These are phyloP conservation scores for Corythaixoides concolor DNA, from an alignment of 2,113 vertebrate genomes.

Conservation along the genomic window DNA sequence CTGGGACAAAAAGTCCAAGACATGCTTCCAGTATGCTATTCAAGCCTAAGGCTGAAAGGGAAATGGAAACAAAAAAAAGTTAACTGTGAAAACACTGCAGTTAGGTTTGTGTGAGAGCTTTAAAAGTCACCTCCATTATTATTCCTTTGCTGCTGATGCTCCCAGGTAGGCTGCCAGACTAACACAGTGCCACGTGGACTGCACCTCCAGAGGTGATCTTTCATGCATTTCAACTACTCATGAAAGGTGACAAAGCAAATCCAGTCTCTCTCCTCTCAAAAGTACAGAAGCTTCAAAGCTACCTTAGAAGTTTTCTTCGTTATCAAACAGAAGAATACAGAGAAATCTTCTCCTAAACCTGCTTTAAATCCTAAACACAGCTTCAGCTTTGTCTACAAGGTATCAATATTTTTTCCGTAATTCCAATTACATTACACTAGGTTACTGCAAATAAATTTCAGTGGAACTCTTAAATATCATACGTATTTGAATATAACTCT, in stretches of 20 bases:
- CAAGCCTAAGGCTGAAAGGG: neutral
- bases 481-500: neutral
- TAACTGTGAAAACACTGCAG: neutral
- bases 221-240: neutral
- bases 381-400: neutral
- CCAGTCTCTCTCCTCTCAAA: neutral
- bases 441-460: neutral
- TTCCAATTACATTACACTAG: neutral
- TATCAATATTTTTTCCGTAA: neutral
- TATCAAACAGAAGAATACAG: neutral
- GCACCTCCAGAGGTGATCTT: neutral
- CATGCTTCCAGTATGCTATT: neutral
- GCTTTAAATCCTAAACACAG: neutral
- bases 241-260: slow-evolving; percentile 8
- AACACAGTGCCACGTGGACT: neutral
- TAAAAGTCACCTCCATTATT: neutral
- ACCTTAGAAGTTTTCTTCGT: neutral
- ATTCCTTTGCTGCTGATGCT: neutral
- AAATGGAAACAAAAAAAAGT: neutral
- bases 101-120: neutral
- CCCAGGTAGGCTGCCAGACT: neutral
- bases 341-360: neutral
- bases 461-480: neutral
- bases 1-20: neutral
- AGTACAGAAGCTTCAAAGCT: slow-evolving; percentile 11